Evolutionary conservation across 2,888 invertebrate genomes (phyloP).

Genomic region (Cactoblastis cactorum): DNA sequence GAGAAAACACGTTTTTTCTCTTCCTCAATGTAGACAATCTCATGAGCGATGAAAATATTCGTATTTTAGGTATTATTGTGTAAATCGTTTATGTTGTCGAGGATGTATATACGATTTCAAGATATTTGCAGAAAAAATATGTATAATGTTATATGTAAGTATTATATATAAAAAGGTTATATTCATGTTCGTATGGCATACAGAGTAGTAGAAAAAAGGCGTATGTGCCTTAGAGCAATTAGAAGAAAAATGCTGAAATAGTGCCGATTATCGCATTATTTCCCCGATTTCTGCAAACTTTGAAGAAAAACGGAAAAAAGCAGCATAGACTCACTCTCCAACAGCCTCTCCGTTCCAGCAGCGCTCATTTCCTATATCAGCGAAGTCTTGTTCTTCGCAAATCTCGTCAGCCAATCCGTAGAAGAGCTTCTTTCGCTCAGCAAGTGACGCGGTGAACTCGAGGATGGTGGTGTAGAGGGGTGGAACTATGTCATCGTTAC

Average conservation of each 20-base stretch:
- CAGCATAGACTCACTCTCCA: constrained; percentile 81
- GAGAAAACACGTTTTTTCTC: background rate
- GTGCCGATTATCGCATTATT: too few relatives aligned
- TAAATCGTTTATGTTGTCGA: too few relatives aligned
- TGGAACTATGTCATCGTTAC: constrained; percentile 74
- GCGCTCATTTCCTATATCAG: constrained; percentile 81
- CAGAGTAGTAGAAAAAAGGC: too few relatives aligned
- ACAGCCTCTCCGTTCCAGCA: constrained; percentile 91
- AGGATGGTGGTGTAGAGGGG: constrained; percentile 82
- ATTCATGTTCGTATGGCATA: too few relatives aligned
- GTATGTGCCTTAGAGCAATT: too few relatives aligned
- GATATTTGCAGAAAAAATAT: too few relatives aligned
- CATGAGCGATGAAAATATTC: constrained; percentile 3
- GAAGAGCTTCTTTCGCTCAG: constrained; percentile 90
- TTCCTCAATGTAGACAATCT: background rate
- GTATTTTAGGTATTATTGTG: background rate
- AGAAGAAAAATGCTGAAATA: too few relatives aligned
- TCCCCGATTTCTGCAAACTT: too few relatives aligned
- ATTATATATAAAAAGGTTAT: too few relatives aligned
- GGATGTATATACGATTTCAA: too few relatives aligned
- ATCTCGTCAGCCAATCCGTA: constrained; percentile 88
- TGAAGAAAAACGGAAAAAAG: background rate
- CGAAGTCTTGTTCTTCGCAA: constrained; percentile 86
- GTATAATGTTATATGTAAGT: too few relatives aligned
- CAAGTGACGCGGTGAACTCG: constrained; percentile 82